phyloP scores from a whole-genome alignment of 2,113 vertebrate species.

The Syngnathus floridae region DNA sequence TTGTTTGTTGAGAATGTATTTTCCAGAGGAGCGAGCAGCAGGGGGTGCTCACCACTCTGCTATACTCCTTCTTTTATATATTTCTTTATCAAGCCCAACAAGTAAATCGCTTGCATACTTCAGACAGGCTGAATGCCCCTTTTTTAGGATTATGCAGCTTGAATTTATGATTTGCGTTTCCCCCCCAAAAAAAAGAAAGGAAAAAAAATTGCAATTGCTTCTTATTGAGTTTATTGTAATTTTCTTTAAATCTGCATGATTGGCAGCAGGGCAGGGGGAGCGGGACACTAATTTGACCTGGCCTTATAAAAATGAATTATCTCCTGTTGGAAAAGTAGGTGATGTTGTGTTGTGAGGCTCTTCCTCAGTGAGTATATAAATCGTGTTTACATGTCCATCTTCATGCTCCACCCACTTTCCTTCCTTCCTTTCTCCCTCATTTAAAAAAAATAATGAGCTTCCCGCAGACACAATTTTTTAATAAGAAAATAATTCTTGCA shows the following conservation, averaged over 20 bases:
- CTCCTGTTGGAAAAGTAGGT: constrained; percentile 87
- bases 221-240: neutral
- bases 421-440: constrained; percentile 70
- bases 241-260: neutral
- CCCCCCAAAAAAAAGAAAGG: neutral
- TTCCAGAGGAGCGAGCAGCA: constrained; percentile 71
- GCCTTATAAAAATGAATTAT: constrained; percentile 76
- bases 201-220: neutral
- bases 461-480: constrained; percentile 21
- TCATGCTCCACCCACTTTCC: constrained; percentile 63
- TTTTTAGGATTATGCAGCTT: constrained; percentile 1
- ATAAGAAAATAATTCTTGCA: constrained; percentile 38
- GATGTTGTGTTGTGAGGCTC: constrained; percentile 84
- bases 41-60: constrained; percentile 60
- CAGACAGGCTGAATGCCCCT: neutral
- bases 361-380: constrained; percentile 91
- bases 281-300: constrained; percentile 51
- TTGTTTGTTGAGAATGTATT: constrained; percentile 61
- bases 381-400: constrained; percentile 84
- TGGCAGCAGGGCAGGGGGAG: neutral
- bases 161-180: constrained; percentile 1
- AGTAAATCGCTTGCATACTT: neutral
- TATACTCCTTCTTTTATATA: constrained; percentile 25
- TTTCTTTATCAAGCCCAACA: neutral
- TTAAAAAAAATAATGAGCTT: constrained; percentile 63